Conservation (phyloP, 2,113 vertebrate genomes). For the Oreochromis spilurus region DNA sequence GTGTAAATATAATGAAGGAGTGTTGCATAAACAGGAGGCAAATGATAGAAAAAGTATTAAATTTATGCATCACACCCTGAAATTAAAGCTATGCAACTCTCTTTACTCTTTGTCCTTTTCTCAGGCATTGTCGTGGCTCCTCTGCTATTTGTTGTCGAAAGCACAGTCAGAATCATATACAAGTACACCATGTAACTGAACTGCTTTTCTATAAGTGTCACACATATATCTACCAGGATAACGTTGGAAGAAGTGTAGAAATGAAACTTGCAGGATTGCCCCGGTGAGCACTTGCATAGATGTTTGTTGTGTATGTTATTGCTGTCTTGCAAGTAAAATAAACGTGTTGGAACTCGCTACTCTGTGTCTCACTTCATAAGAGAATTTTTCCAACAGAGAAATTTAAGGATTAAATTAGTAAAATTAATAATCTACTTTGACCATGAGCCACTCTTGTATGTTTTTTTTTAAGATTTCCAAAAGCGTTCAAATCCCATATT, state of each 20-base stretch:
- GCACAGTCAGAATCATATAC: not conserved
- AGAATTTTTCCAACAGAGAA: not conserved
- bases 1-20: not conserved
- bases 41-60: not conserved
- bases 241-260: not conserved
- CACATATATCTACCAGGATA: not conserved
- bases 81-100: not conserved
- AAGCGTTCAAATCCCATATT: not conserved
- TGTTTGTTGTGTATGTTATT: not conserved
- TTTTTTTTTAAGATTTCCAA: not conserved
- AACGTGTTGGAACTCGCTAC: not conserved
- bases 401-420: not conserved
- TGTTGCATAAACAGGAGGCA: not conserved
- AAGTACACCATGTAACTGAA: not conserved
- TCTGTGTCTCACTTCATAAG: not conserved
- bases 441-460: not conserved
- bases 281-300: not conserved
- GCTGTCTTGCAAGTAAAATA: not conserved
- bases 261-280: not conserved
- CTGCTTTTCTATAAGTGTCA: not conserved
- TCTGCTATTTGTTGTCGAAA: not conserved
- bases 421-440: not conserved
- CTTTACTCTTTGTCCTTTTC: not conserved
- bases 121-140: not conserved
- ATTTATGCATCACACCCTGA: not conserved